Evolutionary conservation across 1,140 invertebrate species (phyloP).

Genomic region (Bombus consobrinus): DNA sequence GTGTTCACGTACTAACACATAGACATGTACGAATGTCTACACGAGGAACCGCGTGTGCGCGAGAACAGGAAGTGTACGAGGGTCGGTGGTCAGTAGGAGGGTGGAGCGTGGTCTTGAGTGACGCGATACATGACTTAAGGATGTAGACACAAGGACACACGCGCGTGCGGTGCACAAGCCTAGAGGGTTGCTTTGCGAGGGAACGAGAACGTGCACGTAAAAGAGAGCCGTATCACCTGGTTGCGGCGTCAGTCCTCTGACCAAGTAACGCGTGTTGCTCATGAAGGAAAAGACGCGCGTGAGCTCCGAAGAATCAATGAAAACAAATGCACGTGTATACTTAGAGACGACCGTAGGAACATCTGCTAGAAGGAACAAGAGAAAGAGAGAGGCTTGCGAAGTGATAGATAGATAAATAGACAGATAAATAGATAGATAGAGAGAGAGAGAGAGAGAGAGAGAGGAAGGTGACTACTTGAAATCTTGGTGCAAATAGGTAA

Average conservation of each 20-base stretch:
- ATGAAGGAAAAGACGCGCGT: too few relatives aligned
- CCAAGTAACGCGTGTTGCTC: not conserved
- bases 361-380: not conserved
- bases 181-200: not conserved
- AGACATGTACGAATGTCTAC: too few relatives aligned
- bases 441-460: fast-evolving
- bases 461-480: not conserved
- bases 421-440: not conserved
- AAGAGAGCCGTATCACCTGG: conserved; percentile 4
- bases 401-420: not conserved
- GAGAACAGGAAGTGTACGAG: conserved; percentile 39
- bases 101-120: conserved; percentile 50
- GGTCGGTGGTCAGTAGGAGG: conserved; percentile 44
- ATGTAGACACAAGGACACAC: conserved; percentile 34
- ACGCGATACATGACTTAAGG: conserved; percentile 54
- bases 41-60: conserved; percentile 24
- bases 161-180: conserved; percentile 19
- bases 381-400: not conserved
- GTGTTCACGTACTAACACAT: not conserved
- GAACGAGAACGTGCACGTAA: too few relatives aligned
- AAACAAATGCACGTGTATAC: too few relatives aligned
- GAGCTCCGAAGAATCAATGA: too few relatives aligned
- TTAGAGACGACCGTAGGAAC: not conserved
- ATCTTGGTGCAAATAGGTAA: conserved; percentile 25
- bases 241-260: not conserved